Evolutionary conservation across 92 coral and sea anemone species (phyloP).

Genomic region (Porites cylindrica): DNA sequence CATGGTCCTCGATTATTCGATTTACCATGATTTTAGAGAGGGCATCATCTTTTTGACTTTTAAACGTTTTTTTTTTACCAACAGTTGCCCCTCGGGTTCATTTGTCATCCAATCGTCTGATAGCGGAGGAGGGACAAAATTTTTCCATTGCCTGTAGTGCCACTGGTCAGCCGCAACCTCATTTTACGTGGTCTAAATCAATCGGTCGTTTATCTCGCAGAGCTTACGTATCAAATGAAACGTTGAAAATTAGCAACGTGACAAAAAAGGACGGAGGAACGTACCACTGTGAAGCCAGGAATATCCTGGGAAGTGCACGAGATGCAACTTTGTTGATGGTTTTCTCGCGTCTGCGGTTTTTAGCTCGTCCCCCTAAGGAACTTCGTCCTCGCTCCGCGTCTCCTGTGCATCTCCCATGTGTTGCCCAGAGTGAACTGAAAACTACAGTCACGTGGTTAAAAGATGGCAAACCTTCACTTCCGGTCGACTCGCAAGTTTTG

Average conservation of each 20-base stretch:
- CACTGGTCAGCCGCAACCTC: conserved; percentile 46
- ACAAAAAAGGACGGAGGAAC: conserved; percentile 36
- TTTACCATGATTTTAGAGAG: background rate
- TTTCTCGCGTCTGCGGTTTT: conserved; percentile 40
- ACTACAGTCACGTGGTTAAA: conserved; percentile 40
- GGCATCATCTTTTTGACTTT: background rate
- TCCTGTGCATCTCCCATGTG: conserved; percentile 24
- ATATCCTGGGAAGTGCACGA: conserved; percentile 30
- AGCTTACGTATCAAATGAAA: background rate
- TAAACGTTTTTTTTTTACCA: background rate
- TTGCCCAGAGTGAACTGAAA: conserved; percentile 21
- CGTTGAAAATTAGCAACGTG: background rate
- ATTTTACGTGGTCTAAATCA: conserved; percentile 31
- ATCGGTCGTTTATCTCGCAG: conserved; percentile 32
- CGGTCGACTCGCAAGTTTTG: conserved; percentile 16
- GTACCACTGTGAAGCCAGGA: conserved; percentile 31
- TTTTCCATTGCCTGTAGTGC: conserved; percentile 38
- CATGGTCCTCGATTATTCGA: too few relatives aligned
- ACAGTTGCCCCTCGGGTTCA: background rate
- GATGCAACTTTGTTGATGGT: conserved; percentile 18
- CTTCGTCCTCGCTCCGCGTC: background rate
- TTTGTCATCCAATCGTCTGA: conserved; percentile 15
- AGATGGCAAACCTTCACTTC: conserved; percentile 35
- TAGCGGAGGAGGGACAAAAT: conserved; percentile 47
- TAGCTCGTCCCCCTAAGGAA: conserved; percentile 32